Evolutionary conservation across 2,888 invertebrate species (phyloP).

Genomic region (Leistus spinibarbis): DNA sequence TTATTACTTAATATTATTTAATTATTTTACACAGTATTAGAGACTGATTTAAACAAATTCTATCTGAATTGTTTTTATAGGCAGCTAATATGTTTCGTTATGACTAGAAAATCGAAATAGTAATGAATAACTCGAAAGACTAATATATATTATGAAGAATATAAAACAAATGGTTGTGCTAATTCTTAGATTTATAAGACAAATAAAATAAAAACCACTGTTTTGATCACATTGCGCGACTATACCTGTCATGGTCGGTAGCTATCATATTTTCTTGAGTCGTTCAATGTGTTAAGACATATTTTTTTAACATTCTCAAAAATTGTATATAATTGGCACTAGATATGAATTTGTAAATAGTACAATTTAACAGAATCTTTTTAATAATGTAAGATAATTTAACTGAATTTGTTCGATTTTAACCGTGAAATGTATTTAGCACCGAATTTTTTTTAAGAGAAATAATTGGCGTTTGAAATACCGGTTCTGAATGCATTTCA

Average conservation of each 20-base stretch:
- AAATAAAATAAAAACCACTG: background rate
- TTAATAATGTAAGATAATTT: no score
- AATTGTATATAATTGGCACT: slow-evolving; percentile 34
- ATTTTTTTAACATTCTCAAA: slow-evolving; percentile 31
- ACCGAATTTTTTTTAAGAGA: no score
- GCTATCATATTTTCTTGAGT: background rate
- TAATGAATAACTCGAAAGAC: slow-evolving; percentile 5
- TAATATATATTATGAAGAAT: slow-evolving; percentile 12
- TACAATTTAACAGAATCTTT: background rate
- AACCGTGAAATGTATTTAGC: no score
- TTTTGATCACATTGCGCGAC: slow-evolving; percentile 26
- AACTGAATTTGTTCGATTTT: no score
- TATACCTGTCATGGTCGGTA: slow-evolving; percentile 18
- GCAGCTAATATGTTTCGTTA: slow-evolving; percentile 28
- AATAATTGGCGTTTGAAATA: no score
- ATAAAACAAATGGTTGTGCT: slow-evolving; percentile 33
- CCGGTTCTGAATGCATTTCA: background rate
- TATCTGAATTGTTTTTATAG: slow-evolving; percentile 9
- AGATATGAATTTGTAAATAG: slow-evolving; percentile 25
- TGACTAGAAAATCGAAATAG: slow-evolving; percentile 2
- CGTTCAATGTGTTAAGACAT: slow-evolving; percentile 14
- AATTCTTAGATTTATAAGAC: slow-evolving; percentile 19
- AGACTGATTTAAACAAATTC: slow-evolving; percentile 23
- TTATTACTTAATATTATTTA: no score
- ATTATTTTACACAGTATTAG: slow-evolving; percentile 26